Conservation (phyloP, 2,888 invertebrate genomes). For the Drepanosiphum platanoidis region DNA sequence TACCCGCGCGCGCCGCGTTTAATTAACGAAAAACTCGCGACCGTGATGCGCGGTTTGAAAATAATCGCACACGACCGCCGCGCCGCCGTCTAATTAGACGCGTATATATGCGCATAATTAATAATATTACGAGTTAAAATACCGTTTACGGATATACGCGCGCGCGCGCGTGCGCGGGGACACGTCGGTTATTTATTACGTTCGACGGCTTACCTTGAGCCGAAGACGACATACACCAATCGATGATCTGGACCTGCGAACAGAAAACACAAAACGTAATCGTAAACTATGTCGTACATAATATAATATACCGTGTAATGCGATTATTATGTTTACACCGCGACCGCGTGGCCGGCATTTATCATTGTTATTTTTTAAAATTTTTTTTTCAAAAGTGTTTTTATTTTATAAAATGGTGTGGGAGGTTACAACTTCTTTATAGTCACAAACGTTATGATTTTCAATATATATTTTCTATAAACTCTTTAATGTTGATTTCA, state of each 20-base stretch:
- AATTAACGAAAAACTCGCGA: conserved; percentile 37
- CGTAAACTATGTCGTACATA: too few species aligned
- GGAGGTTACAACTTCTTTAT: too few species aligned
- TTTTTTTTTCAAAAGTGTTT: too few species aligned
- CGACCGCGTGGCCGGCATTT: background rate
- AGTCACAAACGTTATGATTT: too few species aligned
- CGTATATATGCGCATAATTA: too few species aligned
- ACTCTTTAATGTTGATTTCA: too few species aligned
- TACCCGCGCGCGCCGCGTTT: background rate
- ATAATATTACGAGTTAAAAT: background rate
- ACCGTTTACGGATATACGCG: background rate
- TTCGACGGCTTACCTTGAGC: conserved; percentile 44
- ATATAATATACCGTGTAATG: background rate
- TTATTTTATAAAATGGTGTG: too few species aligned
- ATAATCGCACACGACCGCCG: conserved; percentile 23
- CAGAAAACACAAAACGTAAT: conserved; percentile 3
- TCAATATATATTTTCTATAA: too few species aligned
- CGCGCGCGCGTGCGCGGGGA: too few species aligned
- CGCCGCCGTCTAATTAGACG: conserved; percentile 37
- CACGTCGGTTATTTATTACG: background rate
- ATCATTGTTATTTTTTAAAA: too few species aligned
- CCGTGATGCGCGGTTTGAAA: background rate
- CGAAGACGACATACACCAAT: conserved; percentile 59
- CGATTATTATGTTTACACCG: background rate
- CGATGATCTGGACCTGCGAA: conserved; percentile 41